Percentiles rank a stretch among this genome's conserved stretches.
phyloP scores from a whole-genome alignment of 1,140 invertebrate genomes.

The Drosophila sp. region DNA sequence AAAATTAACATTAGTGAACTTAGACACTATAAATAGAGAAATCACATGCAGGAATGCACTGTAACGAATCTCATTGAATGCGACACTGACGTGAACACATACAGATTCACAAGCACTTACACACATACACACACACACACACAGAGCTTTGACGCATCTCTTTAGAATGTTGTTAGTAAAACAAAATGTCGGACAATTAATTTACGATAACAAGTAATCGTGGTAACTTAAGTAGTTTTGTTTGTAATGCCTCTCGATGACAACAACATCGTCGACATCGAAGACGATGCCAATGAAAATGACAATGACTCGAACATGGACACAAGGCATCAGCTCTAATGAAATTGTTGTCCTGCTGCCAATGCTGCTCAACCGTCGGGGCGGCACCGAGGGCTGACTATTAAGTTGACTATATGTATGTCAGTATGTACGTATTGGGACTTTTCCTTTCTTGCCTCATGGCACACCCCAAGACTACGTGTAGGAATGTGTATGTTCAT shows the following conservation, averaged over 20 bases:
- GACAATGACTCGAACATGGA: slow-evolving; percentile 37
- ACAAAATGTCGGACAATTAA: slow-evolving; percentile 81
- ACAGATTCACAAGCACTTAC: too few species aligned
- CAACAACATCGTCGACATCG: slow-evolving; percentile 17
- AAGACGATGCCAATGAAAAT: slow-evolving; percentile 31
- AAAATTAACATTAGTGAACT: too few species aligned
- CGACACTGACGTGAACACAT: slow-evolving; percentile 15
- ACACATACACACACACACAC: neutral
- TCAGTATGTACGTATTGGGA: neutral
- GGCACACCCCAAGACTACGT: slow-evolving; percentile 49
- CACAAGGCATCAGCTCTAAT: slow-evolving; percentile 68
- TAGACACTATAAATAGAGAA: too few species aligned
- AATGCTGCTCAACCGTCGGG: slow-evolving; percentile 46
- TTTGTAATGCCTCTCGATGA: slow-evolving; percentile 73
- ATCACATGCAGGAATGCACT: neutral
- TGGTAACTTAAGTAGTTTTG: slow-evolving; percentile 82
- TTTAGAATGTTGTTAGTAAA: slow-evolving; percentile 69
- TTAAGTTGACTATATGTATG: slow-evolving; percentile 11
- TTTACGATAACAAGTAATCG: slow-evolving; percentile 82
- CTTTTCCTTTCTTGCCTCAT: slow-evolving; percentile 5
- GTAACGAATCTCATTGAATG: neutral
- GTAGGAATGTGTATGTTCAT: slow-evolving; percentile 13
- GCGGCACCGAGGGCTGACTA: slow-evolving; percentile 19
- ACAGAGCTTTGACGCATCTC: slow-evolving; percentile 54
- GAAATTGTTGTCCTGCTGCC: slow-evolving; percentile 70